Evolutionary conservation across 2,113 vertebrate species (phyloP).

Genomic region (Dunckerocampus dactyliophorus): DNA sequence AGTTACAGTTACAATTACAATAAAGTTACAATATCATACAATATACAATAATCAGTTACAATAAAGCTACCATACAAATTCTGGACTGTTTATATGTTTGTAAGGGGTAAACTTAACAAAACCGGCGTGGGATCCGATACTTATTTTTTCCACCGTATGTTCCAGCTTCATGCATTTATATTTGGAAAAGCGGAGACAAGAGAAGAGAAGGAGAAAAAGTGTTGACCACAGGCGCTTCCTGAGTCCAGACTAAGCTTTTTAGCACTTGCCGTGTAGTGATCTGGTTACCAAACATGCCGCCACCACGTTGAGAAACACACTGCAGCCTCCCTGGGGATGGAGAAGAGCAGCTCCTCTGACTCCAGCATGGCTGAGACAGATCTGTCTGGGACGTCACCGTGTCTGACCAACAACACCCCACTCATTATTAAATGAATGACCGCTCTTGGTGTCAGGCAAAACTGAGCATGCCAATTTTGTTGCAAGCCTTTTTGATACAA

Average conservation of each 20-base stretch:
- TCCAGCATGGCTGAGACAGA: constrained; percentile 4
- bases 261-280: neutral
- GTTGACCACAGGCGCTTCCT: neutral
- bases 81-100: too few species aligned
- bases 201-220: neutral
- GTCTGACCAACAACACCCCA: neutral
- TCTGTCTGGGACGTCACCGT: neutral
- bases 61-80: too few species aligned
- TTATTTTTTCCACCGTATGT: too few species aligned
- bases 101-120: too few species aligned
- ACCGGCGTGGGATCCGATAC: too few species aligned
- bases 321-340: neutral
- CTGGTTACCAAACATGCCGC: neutral
- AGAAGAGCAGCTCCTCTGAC: constrained; percentile 1
- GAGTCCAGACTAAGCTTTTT: neutral
- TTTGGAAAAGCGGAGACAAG: neutral
- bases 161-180: too few species aligned
- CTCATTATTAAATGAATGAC: neutral
- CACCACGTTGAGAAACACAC: neutral
- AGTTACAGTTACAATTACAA: too few species aligned
- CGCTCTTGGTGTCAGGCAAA: too few species aligned
- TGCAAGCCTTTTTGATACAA: too few species aligned
- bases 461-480: too few species aligned
- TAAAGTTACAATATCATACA: too few species aligned
- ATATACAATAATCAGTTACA: too few species aligned